Evolutionary conservation across 2,113 vertebrate species (phyloP), one percentile per base, ranked within the genome.

Genomic region (Maccullochella peelii): DNA sequence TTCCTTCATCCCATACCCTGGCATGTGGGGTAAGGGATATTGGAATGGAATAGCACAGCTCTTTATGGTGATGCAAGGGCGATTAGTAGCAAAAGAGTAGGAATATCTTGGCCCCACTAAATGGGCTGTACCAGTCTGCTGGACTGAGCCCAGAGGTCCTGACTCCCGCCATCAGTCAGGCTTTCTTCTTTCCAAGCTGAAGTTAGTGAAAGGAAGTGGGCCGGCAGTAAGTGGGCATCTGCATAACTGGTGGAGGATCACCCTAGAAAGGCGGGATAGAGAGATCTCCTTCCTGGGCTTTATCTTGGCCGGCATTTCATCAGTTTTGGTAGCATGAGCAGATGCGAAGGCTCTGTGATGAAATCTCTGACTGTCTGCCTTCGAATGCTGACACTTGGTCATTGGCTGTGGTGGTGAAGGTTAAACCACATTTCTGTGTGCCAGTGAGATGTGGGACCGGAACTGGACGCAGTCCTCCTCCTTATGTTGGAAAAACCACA

Each of bases 221-320:
- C 63, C 77, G 77, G 30, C 58, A 86, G 68, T 9, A 49, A 72
- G 40, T 40, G 58, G 47, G 66, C 40, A 71, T 77, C 79, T 85
- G 9, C 44, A 44, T 59, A 49, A 63, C 40, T 25, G 44, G 33
- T 44, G 16, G 33, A 67, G 14, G 63, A 44, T 88, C 25, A 76
- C 61, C n/a, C 23, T 73, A 58, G 36, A 33, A 61, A 68, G 59
- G 44, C 33, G 27, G 62, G 18, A 40, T 55, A 4, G 18, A 50
- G 61, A 71, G 50, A 25, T 79, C 47, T 62, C 33, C 50, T 65
- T 81, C n/a, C 27, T 21, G 40, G 40, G 52, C 15, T 69, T 57
- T 69, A 62, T 58, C 55, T 62, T 61, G 47, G 27, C 73, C 5
- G 8, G 18, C 7, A 21, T 18, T 73, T 77, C 55, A 21, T 47